Evolutionary conservation across 2,797 vertebrate species (phyloP).

Genomic region (Momotus momota): DNA sequence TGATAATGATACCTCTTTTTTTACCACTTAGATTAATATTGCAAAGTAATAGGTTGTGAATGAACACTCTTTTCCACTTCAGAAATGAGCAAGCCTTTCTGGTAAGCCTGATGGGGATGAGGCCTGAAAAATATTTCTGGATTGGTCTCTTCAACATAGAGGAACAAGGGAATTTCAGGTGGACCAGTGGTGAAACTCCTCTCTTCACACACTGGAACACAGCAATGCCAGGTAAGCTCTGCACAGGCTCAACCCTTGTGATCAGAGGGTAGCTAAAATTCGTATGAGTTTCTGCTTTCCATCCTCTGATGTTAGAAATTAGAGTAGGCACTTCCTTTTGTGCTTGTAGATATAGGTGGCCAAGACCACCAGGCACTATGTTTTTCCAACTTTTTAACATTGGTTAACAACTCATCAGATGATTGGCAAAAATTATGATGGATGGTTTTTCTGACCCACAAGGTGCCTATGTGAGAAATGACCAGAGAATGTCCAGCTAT

Average conservation of each 20-base stretch:
- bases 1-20: not conserved
- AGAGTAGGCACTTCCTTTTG: not conserved
- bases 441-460: not conserved
- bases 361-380: not conserved
- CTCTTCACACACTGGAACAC: constrained; percentile 90
- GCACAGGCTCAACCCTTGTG: rapidly evolving
- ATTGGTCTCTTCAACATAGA: constrained; percentile 84
- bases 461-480: not conserved
- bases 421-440: not conserved
- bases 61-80: not conserved
- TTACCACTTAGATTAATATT: not conserved
- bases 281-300: not conserved
- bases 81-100: constrained; percentile 93
- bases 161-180: constrained; percentile 80
- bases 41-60: not conserved
- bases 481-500: not conserved
- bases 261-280: not conserved
- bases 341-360: not conserved
- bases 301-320: not conserved
- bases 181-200: constrained; percentile 80
- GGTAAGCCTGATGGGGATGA: constrained; percentile 87
- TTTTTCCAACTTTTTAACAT: not conserved
- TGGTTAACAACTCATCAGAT: not conserved
- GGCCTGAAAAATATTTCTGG: constrained; percentile 92
- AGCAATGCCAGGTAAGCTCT: constrained; percentile 88